Evolutionary conservation across 2,888 invertebrate species (phyloP).

Genomic region (Lysandra coridon): DNA sequence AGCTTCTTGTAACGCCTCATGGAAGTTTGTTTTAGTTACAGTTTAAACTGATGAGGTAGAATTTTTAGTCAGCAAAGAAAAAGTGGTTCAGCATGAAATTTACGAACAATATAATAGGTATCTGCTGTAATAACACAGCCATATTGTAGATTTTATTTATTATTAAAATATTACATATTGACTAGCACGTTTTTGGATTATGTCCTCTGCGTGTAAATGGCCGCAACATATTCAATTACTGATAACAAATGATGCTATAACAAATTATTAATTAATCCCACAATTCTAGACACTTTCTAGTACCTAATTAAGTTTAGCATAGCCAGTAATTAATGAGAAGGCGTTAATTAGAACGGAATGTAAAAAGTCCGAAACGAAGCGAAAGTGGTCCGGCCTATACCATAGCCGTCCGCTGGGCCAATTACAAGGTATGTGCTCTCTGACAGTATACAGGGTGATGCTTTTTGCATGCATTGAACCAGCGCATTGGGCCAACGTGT

Average conservation of each 20-base stretch:
- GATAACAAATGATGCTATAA: not conserved
- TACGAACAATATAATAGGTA: not conserved
- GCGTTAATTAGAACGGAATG: conserved; percentile 26
- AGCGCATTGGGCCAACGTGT: not conserved
- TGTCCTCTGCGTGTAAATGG: not conserved
- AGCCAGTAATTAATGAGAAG: conserved; percentile 9
- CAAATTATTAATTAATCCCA: not conserved
- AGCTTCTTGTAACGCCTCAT: not conserved
- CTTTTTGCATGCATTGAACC: conserved; percentile 26
- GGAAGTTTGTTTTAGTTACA: not conserved
- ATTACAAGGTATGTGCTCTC: conserved; percentile 74
- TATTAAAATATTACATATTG: too few relatives aligned
- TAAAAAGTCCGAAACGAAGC: conserved; percentile 45
- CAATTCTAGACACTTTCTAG: not conserved
- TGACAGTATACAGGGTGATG: conserved; percentile 59
- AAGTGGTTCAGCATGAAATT: too few relatives aligned
- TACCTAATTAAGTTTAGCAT: conserved; percentile 10
- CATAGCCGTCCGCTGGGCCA: conserved; percentile 70
- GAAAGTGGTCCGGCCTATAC: conserved; percentile 66
- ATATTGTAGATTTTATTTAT: too few relatives aligned
- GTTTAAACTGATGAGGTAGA: too few relatives aligned
- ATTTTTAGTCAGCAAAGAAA: not conserved
- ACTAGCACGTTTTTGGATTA: too few relatives aligned
- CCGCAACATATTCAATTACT: not conserved
- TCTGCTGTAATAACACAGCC: too few relatives aligned